Conservation (phyloP, 2,113 vertebrate species). For the Monopterus albus region DNA sequence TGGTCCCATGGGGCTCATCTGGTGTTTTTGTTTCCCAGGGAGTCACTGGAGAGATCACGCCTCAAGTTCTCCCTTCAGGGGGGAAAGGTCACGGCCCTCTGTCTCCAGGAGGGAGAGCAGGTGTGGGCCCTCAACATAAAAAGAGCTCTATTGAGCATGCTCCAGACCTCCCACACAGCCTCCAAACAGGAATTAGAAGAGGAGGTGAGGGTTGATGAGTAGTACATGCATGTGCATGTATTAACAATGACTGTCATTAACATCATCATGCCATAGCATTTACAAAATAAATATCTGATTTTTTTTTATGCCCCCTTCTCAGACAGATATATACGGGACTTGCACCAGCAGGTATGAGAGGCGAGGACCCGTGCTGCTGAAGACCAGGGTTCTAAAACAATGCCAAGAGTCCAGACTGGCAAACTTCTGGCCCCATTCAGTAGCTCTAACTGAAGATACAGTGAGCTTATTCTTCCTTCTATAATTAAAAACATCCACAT, state of each 20-base stretch:
- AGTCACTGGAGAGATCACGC: constrained; percentile 81
- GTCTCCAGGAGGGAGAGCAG: constrained; percentile 82
- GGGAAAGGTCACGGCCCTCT: constrained; percentile 86
- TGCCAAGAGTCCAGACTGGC: constrained; percentile 80
- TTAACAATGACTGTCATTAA: constrained; percentile 4
- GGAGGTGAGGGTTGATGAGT: constrained; percentile 82
- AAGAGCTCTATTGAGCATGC: constrained; percentile 87
- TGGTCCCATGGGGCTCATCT: constrained; percentile 69
- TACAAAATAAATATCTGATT: constrained; percentile 11
- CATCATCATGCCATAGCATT: background rate
- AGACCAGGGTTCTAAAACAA: constrained; percentile 82
- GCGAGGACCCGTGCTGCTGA: constrained; percentile 76
- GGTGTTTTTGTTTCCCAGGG: constrained; percentile 83
- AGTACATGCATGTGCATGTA: background rate
- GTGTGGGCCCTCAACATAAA: constrained; percentile 91
- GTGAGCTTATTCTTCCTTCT: constrained; percentile 70
- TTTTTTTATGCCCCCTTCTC: constrained; percentile 7
- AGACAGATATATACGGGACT: constrained; percentile 87
- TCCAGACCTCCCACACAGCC: constrained; percentile 79
- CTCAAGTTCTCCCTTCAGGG: constrained; percentile 85
- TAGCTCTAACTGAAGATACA: constrained; percentile 70
- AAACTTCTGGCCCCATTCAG: constrained; percentile 79
- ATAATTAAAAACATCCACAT: background rate
- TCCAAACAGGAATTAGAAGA: constrained; percentile 64
- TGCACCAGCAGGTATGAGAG: constrained; percentile 84